Percentiles rank a stretch among this genome's conserved stretches.
Conservation (phyloP, 2,113 vertebrate genomes). For the Pteronura brasiliensis region DNA sequence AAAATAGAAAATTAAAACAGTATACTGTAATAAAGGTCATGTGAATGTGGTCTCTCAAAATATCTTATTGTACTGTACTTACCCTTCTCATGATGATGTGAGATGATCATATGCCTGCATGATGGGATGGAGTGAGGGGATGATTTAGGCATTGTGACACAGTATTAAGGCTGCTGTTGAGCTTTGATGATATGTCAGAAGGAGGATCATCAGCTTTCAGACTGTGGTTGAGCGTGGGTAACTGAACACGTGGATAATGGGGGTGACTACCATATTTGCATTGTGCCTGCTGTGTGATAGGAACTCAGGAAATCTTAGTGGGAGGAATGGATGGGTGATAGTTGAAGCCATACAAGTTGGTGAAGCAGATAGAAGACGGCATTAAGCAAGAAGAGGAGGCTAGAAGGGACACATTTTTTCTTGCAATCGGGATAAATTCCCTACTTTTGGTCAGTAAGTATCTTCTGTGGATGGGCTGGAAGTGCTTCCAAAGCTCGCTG, state of each 20-base stretch:
- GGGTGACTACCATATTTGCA: not conserved
- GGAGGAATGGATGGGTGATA: not conserved
- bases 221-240: not conserved
- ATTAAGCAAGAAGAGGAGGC: not conserved
- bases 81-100: not conserved
- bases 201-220: not conserved
- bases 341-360: not conserved
- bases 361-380: not conserved
- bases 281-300: not conserved
- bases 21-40: not conserved
- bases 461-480: not conserved
- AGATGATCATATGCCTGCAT: not conserved
- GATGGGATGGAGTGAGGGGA: not conserved
- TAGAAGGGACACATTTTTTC: not conserved
- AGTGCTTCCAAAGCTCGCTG: not conserved
- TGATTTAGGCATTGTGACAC: not conserved
- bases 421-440: not conserved
- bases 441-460: not conserved
- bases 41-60: not conserved
- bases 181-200: not conserved
- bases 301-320: not conserved
- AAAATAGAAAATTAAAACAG: not conserved
- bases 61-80: not conserved
- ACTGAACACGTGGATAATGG: not conserved
- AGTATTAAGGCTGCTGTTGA: not conserved